A percentile compares a stretch with the other conserved stretches of the same genome.
phyloP scores from a whole-genome alignment of 2,888 invertebrate genomes.

The Trichopoda pennipes region DNA sequence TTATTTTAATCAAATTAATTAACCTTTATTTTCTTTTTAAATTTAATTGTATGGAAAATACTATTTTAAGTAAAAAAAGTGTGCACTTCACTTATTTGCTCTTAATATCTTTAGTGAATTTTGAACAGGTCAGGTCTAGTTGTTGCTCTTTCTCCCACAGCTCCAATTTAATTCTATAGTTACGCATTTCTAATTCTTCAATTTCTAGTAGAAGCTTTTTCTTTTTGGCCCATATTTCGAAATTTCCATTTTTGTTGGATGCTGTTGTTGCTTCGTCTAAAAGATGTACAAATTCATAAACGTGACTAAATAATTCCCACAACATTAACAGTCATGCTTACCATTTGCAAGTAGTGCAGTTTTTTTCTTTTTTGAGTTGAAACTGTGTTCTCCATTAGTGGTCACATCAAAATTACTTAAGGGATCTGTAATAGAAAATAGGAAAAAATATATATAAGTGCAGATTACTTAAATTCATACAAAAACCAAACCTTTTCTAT shows the following conservation, averaged over 20 bases:
- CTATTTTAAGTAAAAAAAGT: neutral
- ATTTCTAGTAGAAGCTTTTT: constrained; percentile 4
- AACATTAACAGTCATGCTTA: neutral
- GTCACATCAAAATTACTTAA: neutral
- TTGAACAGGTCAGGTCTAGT: neutral
- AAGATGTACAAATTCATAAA: neutral
- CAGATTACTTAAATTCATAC: no score
- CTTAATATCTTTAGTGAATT: constrained; percentile 16
- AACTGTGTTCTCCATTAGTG: neutral
- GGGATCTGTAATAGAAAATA: neutral
- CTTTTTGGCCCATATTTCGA: constrained; percentile 13
- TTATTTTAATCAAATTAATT: constrained; percentile 51
- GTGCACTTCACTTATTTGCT: neutral
- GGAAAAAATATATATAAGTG: no score
- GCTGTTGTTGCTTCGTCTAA: neutral
- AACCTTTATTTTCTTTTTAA: constrained; percentile 5
- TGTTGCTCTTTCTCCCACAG: constrained; percentile 17
- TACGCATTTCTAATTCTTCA: constrained; percentile 23
- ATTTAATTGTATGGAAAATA: neutral
- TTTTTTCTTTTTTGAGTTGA: neutral
- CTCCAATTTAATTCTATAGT: constrained; percentile 33
- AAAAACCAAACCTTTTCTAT: neutral
- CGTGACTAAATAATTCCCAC: neutral
- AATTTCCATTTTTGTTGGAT: neutral
- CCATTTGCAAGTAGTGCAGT: neutral